These are phyloP conservation scores for Siniperca undulata DNA, from an alignment of 2,797 vertebrate species.

Conservation along the genomic window DNA sequence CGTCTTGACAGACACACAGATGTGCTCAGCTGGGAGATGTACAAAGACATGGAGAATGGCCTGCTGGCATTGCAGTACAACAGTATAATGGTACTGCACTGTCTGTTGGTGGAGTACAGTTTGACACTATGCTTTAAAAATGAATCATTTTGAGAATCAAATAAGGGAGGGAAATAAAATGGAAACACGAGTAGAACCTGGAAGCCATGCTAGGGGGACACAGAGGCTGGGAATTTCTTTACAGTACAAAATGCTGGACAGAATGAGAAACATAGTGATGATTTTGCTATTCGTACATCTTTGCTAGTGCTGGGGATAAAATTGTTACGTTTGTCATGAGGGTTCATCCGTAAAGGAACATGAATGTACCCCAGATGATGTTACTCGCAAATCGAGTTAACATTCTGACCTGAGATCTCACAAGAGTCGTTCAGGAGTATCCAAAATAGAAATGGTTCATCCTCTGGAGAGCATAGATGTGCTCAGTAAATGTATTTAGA, in stretches of 20 bases:
- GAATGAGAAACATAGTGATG: neutral
- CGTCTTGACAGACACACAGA: constrained; percentile 75
- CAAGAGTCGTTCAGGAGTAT: neutral
- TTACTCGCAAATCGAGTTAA: neutral
- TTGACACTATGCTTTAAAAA: constrained; percentile 5
- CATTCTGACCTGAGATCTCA: constrained; percentile 9
- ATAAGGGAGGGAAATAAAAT: constrained; percentile 4
- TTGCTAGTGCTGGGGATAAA: neutral
- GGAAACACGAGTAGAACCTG: constrained; percentile 2
- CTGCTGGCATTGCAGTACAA: constrained; percentile 13
- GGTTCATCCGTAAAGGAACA: neutral
- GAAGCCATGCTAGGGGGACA: neutral
- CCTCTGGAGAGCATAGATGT: neutral
- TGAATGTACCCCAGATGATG: neutral
- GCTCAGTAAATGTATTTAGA: neutral
- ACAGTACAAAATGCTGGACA: neutral
- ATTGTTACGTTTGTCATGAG: neutral
- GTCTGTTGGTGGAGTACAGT: constrained; percentile 6
- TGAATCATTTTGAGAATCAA: constrained; percentile 7
- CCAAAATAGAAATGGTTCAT: neutral
- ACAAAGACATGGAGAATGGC: constrained; percentile 45
- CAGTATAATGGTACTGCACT: neutral
- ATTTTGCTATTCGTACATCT: neutral
- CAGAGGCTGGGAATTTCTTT: neutral
- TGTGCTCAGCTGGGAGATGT: constrained; percentile 71